Evolutionary conservation across 2,888 invertebrate species (phyloP), one percentile per base, ranked within the genome.

Genomic region (Drosophila mayaguana): DNA sequence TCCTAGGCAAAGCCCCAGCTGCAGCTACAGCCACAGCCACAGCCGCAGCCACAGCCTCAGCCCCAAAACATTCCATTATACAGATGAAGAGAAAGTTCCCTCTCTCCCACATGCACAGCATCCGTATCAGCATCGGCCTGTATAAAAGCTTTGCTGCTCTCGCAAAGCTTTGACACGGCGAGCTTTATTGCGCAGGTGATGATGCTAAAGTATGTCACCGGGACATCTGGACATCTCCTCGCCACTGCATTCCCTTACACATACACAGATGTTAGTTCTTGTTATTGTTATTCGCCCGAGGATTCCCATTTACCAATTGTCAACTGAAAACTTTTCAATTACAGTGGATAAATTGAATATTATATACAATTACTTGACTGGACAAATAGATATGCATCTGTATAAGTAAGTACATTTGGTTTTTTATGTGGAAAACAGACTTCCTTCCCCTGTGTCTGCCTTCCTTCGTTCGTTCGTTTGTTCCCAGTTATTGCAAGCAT

Each of bases 181-280:
- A 76, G 72, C 76, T 80, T 75, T 61, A 61, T 45, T 75, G 67
- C 60, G 81, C 81, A 83, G 83, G 78, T 78, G 75, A 63, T 61
- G 69, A 56, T 70, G 34, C 50, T 34, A 50, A 86, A 88, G 83
- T 83, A 73, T 83, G 88, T 83, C 88, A 88, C 75, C 88, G 64
- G 88, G 81, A 75, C 86, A 83, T 82, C 69, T 71, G 65, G 80
- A 74, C 18, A 74, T 63, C n/a, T 46, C 14, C 36, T 22, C 55
- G 20, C 55, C 20, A 32, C 28, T 14, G n/a, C 54, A 42, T 42
- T 25, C 54, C 14, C 16, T 16, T 36, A 38, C 25, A 25, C 18
- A 36, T 4, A 53, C 22, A 53, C 50, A 50, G 32, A 50, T 34
- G 18, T 50, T 50, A 20, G 28, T 50, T 20, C 18, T 8, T 50